Conservation (phyloP, 2,113 vertebrate genomes). For the Cryptotis parvus region DNA sequence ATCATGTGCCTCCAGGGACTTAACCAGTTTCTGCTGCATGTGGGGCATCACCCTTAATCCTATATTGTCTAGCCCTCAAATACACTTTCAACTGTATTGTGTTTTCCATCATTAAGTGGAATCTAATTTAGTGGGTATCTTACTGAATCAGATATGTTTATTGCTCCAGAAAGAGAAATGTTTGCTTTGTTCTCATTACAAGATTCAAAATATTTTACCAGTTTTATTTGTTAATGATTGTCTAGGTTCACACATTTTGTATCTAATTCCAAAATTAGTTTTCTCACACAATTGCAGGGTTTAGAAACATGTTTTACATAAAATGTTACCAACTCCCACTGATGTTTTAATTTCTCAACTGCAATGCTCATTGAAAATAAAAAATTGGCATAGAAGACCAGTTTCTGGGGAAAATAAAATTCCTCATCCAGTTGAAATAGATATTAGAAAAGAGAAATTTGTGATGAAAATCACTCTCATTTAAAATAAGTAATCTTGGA, state of each 20-base stretch:
- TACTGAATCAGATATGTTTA: neutral
- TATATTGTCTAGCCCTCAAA: neutral
- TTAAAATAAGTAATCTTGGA: neutral
- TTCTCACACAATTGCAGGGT: neutral
- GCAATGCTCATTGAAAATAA: neutral
- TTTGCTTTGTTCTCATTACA: neutral
- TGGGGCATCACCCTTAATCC: too few species aligned
- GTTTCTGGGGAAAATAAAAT: neutral
- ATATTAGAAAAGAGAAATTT: neutral
- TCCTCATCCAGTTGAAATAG: neutral
- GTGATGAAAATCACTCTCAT: neutral
- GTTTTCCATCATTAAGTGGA: neutral
- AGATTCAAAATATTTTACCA: neutral
- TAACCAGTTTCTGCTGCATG: too few species aligned
- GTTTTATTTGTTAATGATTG: conserved; percentile 3
- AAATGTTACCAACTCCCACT: neutral
- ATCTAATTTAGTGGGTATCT: neutral
- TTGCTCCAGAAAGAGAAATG: neutral
- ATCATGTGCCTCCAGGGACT: too few species aligned
- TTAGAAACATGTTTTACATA: neutral
- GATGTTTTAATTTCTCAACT: neutral
- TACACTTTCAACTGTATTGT: neutral
- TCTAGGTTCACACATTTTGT: neutral
- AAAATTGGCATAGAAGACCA: neutral
- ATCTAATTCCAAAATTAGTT: neutral